phyloP scores from a whole-genome alignment of 2,797 vertebrate species.

The Typhlichthys eigenmanni region DNA sequence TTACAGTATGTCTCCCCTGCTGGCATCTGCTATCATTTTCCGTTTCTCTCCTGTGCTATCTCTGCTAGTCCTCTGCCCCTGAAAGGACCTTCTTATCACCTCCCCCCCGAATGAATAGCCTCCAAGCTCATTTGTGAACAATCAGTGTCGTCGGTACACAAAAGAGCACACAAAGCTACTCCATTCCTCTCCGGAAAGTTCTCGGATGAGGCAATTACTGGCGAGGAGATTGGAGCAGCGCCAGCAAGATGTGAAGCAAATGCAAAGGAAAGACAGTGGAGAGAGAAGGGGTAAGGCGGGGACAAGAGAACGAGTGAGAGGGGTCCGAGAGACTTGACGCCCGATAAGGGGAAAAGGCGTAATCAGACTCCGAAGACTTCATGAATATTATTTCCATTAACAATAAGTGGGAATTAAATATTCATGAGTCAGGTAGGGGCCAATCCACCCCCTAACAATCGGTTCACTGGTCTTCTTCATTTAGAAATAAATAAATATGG shows the following conservation, averaged over 20 bases:
- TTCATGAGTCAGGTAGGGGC: conserved; percentile 1
- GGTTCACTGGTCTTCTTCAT: neutral
- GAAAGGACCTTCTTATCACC: conserved; percentile 58
- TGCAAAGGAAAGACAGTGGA: conserved; percentile 1
- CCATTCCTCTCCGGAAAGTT: conserved; percentile 48
- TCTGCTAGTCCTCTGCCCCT: conserved; percentile 41
- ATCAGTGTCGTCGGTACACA: conserved; percentile 64
- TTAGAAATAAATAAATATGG: too few species aligned
- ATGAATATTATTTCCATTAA: too few species aligned
- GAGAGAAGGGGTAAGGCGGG: neutral
- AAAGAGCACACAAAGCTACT: conserved; percentile 59
- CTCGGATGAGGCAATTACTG: conserved; percentile 65
- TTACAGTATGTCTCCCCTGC: conserved; percentile 6
- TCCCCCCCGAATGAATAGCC: conserved; percentile 60
- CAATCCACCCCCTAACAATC: neutral
- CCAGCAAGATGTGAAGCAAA: conserved; percentile 46
- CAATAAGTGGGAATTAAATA: neutral
- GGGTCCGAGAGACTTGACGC: neutral
- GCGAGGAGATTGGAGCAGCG: conserved; percentile 55
- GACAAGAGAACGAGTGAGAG: conserved; percentile 14
- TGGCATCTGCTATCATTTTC: conserved; percentile 13
- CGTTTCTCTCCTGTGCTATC: conserved; percentile 9
- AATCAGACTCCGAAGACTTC: too few species aligned
- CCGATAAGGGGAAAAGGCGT: too few species aligned
- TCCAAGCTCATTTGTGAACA: conserved; percentile 68